Base-by-base conservation (phyloP, 2,113 vertebrate species). In the Rhadina sibilatrix region DNA sequence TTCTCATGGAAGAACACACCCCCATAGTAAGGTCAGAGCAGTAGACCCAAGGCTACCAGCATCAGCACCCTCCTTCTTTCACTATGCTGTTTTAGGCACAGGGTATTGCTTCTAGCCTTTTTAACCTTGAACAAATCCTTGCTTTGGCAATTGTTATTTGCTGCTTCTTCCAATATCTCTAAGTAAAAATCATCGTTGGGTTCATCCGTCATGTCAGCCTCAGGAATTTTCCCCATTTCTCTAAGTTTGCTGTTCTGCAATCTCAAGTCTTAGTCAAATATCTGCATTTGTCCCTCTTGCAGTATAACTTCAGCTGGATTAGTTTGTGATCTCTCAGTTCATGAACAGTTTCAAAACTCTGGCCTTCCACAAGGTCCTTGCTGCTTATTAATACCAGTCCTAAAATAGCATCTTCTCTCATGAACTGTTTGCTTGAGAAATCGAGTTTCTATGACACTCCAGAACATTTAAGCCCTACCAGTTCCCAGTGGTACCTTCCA, bases 351-450 rank as follows among this genome's bases (percentile, higher is more conserved):
- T 86, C 68, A 74, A 49, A 27, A 72, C 25, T 53, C 21, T 0
- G 7, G 90, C 79, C 79, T 88, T 90, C 82, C 66, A 54, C 72
- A 83, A 93, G 93, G 69, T 78, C 60, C 72, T 94, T 76, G 69
- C 64, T 2, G 8, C 69, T 92, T 92, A 74, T 75, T 90, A 95
- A 81, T 44, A 81, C 52, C 15, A 49, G 80, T 59, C 80, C 72
- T 87, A 84, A 94, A 93, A 74, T 27, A 90, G 79, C 80, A 89
- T 78, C 49, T 22, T 70, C 68, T 61, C 52, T 78, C 90, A 71
- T 12, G 56, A 60, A 63, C 89, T 69, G 31, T 92, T 90, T 95
- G 76, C 93, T 77, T 68, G 86, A 92, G 80, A 95, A 95, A 83
- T 46, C 7, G 3, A 90, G 52, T 81, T 93, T 75, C 83, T 83